phyloP scores from a whole-genome alignment of 2,113 vertebrate species.

The Saguinus imperator region DNA sequence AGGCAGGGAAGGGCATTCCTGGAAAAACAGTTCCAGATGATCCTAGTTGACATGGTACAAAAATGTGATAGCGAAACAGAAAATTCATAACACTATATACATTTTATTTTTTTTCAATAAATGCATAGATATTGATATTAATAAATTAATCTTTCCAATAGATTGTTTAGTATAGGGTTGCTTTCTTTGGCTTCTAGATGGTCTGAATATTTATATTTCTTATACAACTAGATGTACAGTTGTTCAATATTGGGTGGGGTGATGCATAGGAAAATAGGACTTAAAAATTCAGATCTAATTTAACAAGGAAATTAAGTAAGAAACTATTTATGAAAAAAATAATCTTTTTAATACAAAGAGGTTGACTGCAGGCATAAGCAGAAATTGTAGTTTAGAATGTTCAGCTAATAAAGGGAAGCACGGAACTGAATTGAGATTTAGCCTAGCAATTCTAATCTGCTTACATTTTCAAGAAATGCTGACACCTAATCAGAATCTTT shows the following conservation, averaged over 20 bases:
- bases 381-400: neutral
- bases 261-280: neutral
- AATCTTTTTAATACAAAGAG: neutral
- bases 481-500: slow-evolving; percentile 43
- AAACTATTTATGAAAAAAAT: neutral
- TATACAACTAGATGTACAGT: neutral
- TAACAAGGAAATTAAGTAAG: neutral
- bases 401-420: slow-evolving; percentile 5
- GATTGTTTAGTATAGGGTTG: neutral
- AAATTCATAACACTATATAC: neutral
- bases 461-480: slow-evolving; percentile 44
- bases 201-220: neutral
- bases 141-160: neutral
- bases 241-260: neutral
- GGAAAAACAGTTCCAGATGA: neutral
- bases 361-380: neutral
- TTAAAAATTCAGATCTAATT: neutral
- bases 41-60: neutral
- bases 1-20: neutral
- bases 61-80: neutral
- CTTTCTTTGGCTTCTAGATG: neutral
- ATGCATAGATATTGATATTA: neutral
- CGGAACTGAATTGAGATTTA: neutral
- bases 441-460: neutral
- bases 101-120: neutral